Conservation (phyloP, 1,140 invertebrate genomes). For the Augochlora pura region DNA sequence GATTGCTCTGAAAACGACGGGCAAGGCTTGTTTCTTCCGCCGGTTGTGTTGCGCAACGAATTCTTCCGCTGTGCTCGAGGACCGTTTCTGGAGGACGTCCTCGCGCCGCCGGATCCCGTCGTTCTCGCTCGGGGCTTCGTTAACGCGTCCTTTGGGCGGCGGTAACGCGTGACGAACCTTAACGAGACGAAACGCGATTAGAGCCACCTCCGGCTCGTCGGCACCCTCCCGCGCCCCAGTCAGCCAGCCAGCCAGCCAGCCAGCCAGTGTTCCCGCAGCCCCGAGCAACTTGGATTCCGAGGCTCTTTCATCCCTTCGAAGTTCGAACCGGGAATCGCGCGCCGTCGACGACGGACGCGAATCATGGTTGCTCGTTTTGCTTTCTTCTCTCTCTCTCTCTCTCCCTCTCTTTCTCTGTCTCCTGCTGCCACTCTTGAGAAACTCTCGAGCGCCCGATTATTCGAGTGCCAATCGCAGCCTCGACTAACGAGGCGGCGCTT, state of each 20-base stretch:
- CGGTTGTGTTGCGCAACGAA: conserved; percentile 35
- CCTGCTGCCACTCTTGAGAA: neutral
- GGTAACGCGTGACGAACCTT: conserved; percentile 5
- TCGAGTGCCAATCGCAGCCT: neutral
- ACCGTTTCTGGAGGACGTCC: neutral
- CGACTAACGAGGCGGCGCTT: neutral
- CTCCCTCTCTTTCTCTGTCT: neutral
- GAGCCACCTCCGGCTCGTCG: neutral
- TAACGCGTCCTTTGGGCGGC: neutral
- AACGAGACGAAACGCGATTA: conserved; percentile 12
- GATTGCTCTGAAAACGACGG: too few relatives aligned
- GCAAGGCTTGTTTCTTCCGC: too few relatives aligned
- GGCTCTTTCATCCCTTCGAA: neutral
- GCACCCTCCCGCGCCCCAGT: neutral
- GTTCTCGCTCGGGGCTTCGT: neutral
- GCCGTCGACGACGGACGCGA: too few relatives aligned
- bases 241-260: neutral
- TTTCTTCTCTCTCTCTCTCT: neutral
- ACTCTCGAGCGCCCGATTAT: conserved; percentile 1
- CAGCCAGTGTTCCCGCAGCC: neutral
- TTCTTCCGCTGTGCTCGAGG: conserved; percentile 35
- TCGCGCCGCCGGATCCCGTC: neutral
- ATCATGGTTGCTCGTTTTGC: neutral
- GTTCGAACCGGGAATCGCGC: neutral
- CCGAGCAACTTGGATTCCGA: too few relatives aligned